These are phyloP conservation scores for Agrotis ipsilon DNA, from an alignment of 2,888 invertebrate genomes.

Conservation along the genomic window DNA sequence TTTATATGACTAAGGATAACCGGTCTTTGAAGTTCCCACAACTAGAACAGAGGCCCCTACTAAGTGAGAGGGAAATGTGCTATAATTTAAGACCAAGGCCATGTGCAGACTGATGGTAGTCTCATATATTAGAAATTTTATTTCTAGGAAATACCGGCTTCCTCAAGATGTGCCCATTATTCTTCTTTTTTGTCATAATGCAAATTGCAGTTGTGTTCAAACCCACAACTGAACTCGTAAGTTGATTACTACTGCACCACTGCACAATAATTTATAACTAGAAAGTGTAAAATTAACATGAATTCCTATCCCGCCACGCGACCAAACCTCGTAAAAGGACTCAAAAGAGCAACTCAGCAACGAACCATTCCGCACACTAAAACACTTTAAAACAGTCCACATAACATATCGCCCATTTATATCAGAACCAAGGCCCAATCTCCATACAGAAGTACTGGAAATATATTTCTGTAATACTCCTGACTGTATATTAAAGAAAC, in stretches of 20 bases:
- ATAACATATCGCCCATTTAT: constrained; percentile 63
- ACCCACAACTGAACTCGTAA: background rate
- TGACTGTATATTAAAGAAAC: constrained; percentile 81
- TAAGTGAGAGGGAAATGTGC: background rate
- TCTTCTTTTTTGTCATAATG: no score
- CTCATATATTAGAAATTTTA: no score
- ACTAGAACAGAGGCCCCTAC: background rate
- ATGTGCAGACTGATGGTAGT: no score
- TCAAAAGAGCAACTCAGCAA: constrained; percentile 41
- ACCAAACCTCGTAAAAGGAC: constrained; percentile 27
- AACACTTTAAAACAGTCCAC: constrained; percentile 52
- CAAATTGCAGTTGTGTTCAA: background rate
- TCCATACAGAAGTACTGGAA: constrained; percentile 60
- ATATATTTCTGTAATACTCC: constrained; percentile 75
- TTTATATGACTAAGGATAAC: background rate
- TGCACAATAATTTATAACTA: background rate
- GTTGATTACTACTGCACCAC: background rate
- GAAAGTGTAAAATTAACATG: background rate
- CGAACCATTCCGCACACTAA: constrained; percentile 40
- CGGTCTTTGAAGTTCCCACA: background rate
- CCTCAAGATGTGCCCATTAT: no score
- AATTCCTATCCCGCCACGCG: constrained; percentile 3
- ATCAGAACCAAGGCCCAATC: constrained; percentile 55
- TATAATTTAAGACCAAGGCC: no score
- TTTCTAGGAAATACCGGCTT: no score